Evolutionary conservation across 2,113 vertebrate genomes (phyloP), one percentile per base, ranked within the genome.

Genomic region (Tenebrosternarchus preto): DNA sequence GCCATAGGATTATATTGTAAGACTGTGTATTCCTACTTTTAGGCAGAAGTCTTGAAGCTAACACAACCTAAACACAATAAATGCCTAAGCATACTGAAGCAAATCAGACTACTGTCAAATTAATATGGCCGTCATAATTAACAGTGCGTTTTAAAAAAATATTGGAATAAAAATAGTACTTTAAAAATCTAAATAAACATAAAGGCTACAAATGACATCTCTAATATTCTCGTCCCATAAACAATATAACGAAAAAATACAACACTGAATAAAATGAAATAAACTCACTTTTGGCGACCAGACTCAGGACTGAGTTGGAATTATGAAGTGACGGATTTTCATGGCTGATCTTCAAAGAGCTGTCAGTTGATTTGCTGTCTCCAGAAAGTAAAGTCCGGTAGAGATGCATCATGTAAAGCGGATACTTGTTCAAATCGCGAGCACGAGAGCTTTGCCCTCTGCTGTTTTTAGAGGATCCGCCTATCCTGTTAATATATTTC

Each of bases 321-420:
- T 92, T 85, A 7, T 89, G 92, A 60, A 92, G 88, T 33, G 82
- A 86, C 5, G 88, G 87, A 46, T 86, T 88, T 55, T 93, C 91
- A 24, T 90, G 85, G 50, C 19, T 29, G 72, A 24, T 5, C 4
- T 24, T 33, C 5, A 63, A 80, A 16, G 57, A 33, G 39, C 66
- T 22, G 84, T 17, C 84, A 1, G 64, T n/a, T 7, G n/a, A 9
- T 43, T 17, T 50, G 39, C 76, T 81, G 17, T 88, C 89, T 5
- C 89, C 92, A 12, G 73, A 80, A 73, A 87, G 82, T 85, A 93
- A 85, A 46, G 90, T 91, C 69, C 90, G 90, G 88, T 95, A 95
- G 4, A 96, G 91, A 79, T 95, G 94, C 91, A 96, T 92, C 94
- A 96, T 95, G 90, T 94, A 93, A 71, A 86, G 80, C 5, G 93